A percentile compares a stretch with the other conserved stretches of the same genome.
Conservation (phyloP, 2,113 vertebrate species). For the Carassius gibelio region DNA sequence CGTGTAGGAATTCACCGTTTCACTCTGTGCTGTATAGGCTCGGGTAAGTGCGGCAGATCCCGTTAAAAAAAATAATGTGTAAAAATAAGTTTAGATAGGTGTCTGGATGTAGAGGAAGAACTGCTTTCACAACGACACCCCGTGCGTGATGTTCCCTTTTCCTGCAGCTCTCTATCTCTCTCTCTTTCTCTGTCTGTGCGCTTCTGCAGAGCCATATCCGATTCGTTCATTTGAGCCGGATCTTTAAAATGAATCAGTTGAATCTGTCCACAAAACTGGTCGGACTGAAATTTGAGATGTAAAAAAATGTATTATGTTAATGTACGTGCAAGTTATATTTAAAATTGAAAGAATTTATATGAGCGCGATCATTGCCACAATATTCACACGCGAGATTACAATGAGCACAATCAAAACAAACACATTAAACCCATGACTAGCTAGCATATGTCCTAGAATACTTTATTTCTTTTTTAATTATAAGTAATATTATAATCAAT, state of each 20-base stretch:
- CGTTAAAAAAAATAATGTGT: background rate
- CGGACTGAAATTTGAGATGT: background rate
- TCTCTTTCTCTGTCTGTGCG: constrained; percentile 54
- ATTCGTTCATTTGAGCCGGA: constrained; percentile 13
- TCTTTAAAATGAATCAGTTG: background rate
- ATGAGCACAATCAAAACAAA: background rate
- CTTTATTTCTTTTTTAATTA: too few species aligned
- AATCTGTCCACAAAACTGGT: constrained; percentile 1
- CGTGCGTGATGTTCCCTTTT: constrained; percentile 59
- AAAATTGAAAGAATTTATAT: background rate
- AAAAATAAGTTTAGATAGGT: constrained; percentile 8
- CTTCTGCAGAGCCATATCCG: constrained; percentile 18
- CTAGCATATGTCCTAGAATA: too few species aligned
- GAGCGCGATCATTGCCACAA: background rate
- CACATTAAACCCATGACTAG: background rate
- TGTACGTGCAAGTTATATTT: background rate
- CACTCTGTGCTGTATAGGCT: background rate
- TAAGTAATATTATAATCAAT: too few species aligned
- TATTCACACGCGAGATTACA: background rate
- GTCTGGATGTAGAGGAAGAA: background rate
- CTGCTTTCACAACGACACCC: constrained; percentile 58
- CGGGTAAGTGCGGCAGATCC: background rate
- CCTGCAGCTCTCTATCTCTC: constrained; percentile 48
- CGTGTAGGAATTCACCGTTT: constrained; percentile 19
- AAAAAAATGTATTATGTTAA: background rate